Evolutionary conservation across 2,113 vertebrate species (phyloP).

Genomic region (Panurus biarmicus): DNA sequence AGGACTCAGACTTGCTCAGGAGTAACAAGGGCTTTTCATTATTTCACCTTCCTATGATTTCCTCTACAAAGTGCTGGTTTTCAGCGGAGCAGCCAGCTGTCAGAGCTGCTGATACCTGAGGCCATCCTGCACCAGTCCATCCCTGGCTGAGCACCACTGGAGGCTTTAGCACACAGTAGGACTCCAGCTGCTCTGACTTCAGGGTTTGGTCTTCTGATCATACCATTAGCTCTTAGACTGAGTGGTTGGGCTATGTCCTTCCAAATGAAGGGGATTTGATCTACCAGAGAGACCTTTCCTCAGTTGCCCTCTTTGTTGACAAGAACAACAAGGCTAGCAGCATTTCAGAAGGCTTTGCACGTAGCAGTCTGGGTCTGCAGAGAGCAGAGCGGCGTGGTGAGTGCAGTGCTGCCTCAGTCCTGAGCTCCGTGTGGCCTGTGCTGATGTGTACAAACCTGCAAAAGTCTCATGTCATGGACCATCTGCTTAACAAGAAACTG

Average conservation of each 20-base stretch:
- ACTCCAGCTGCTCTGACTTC: neutral
- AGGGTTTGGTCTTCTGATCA: neutral
- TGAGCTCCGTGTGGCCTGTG: neutral
- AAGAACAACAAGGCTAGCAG: fast-evolving
- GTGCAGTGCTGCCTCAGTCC: neutral
- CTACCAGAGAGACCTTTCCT: neutral
- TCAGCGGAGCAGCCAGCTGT: neutral
- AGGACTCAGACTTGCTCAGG: neutral
- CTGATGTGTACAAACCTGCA: neutral
- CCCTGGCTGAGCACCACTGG: too few species aligned
- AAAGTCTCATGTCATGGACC: neutral
- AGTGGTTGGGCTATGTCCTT: neutral
- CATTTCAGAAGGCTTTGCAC: neutral
- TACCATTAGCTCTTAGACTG: neutral
- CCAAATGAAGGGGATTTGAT: neutral
- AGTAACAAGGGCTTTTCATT: neutral
- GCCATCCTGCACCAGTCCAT: neutral
- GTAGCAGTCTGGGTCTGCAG: neutral
- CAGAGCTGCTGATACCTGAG: neutral
- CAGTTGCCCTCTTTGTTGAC: neutral
- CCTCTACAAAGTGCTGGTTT: neutral
- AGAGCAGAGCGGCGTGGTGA: fast-evolving
- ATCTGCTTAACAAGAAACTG: neutral
- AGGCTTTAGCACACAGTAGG: fast-evolving
- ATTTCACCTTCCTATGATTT: neutral